These are phyloP conservation scores for Pristionchus arcanus DNA, from an alignment of 2,888 invertebrate genomes.

Conservation along the genomic window DNA sequence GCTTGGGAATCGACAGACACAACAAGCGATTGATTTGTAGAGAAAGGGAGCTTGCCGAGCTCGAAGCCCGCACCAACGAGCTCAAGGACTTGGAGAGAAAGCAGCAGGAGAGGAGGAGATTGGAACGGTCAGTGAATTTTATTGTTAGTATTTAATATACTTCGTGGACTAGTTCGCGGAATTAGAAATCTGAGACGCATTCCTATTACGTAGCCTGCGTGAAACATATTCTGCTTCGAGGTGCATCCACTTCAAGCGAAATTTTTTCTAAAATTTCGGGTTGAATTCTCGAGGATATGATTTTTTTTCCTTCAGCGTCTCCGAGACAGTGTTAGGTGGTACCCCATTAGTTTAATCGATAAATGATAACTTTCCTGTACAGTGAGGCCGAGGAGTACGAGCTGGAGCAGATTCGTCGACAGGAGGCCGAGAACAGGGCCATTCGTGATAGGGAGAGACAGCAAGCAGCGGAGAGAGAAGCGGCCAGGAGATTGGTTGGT, in stretches of 20 bases:
- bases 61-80: constrained; percentile 71
- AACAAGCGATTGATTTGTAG: too few relatives aligned
- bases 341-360: too few relatives aligned
- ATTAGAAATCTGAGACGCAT: background rate
- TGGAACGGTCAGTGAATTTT: constrained; percentile 63
- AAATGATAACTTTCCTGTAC: constrained; percentile 28
- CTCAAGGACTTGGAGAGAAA: constrained; percentile 70
- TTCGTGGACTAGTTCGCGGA: background rate
- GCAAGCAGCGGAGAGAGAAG: constrained; percentile 76
- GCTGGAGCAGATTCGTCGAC: constrained; percentile 72
- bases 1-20: too few relatives aligned
- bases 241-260: too few relatives aligned
- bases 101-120: constrained; percentile 72
- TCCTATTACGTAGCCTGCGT: background rate
- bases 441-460: constrained; percentile 74
- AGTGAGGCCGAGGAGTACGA: constrained; percentile 73
- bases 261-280: too few relatives aligned
- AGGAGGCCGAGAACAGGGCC: constrained; percentile 75
- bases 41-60: constrained; percentile 70
- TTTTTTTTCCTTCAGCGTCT: too few relatives aligned
- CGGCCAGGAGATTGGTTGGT: constrained; percentile 61
- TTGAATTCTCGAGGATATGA: too few relatives aligned
- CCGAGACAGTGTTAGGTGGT: too few relatives aligned
- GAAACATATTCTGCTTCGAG: background rate
- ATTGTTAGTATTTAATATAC: too few relatives aligned